Base-by-base conservation (phyloP, 2,888 invertebrate genomes). In the Allophyes oxyacanthae region DNA sequence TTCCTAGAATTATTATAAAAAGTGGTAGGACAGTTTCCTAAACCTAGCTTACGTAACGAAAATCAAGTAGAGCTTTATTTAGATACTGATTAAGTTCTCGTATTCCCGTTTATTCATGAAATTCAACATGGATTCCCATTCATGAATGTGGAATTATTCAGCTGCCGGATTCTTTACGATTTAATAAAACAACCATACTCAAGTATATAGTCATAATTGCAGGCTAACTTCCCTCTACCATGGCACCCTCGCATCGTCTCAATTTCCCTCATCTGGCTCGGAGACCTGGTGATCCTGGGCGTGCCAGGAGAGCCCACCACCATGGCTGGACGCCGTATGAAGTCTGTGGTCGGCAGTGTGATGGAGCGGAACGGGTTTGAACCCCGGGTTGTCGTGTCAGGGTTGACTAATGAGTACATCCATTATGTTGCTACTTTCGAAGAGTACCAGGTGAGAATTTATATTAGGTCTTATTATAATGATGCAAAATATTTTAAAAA, bases 291-390 rank as follows among this genome's bases (percentile, higher is more conserved):
- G 1, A 87, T 97, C 25, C 94, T 95, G n/a, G 97, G 96, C 0
- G 96, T 98, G 0, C 98, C 98, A 0, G 98, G 97, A 0, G 98
- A 98, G 88, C 96, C 98, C 78, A 97, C 98, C 48, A 98, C 98
- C 0, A 98, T 98, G 98, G 94, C 97, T 0, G 98, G 98, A 0
- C 92, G 98, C 46, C 91, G 97, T 44, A 96, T 88, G 88, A 95
- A 73, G 84, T 79, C 82, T 0, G 88, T 89, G 3, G 86, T 94
- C 3, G 88, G 87, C 1, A 86, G 81, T 8, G 90, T 94, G 3
- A 88, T 95, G 75, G 77, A 87, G 10, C 77, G 76, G 1, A 83
- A 86, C 0, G 94, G 92, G 0, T 73, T 87, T 40, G 77, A 86
- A 4, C 90, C 90, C 0, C 85, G 90, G 6, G 96, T 97, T 0